Conservation (phyloP, 2,888 invertebrate genomes). For the Gymnosoma rotundatum region DNA sequence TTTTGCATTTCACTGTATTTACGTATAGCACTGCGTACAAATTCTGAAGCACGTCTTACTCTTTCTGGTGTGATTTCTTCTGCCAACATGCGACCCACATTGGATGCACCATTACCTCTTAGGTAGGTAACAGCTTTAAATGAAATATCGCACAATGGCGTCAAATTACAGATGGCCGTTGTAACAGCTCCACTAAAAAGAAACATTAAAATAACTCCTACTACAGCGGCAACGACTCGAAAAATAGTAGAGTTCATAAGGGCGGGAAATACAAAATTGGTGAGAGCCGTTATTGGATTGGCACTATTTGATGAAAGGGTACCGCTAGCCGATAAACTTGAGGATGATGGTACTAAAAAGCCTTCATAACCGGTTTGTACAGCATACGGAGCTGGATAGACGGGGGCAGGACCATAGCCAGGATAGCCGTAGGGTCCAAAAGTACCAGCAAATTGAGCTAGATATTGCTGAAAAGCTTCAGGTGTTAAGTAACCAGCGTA, state of each 20-base stretch:
- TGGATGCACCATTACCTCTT: constrained; percentile 74
- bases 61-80: constrained; percentile 84
- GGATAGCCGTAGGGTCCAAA: constrained; percentile 74
- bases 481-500: constrained; percentile 78
- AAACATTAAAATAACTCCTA: constrained; percentile 82
- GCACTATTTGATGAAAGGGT: constrained; percentile 68
- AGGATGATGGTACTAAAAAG: constrained; percentile 79
- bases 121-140: constrained; percentile 78
- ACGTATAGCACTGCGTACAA: constrained; percentile 84
- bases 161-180: constrained; percentile 84
- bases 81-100: constrained; percentile 78
- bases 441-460: constrained; percentile 78
- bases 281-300: constrained; percentile 72
- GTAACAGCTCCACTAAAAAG: constrained; percentile 84
- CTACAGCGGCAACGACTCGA: constrained; percentile 82
- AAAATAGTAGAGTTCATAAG: constrained; percentile 79
- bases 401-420: constrained; percentile 73
- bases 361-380: constrained; percentile 82
- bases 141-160: constrained; percentile 84
- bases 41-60: constrained; percentile 83
- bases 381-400: constrained; percentile 78
- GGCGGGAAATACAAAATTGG: constrained; percentile 74
- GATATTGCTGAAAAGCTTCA: constrained; percentile 80
- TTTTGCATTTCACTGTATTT: constrained; percentile 83
- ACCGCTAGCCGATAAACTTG: constrained; percentile 68